These are phyloP conservation scores for Brachynemurus nebulosus DNA, from an alignment of 2,888 invertebrate species.

Conservation along the genomic window DNA sequence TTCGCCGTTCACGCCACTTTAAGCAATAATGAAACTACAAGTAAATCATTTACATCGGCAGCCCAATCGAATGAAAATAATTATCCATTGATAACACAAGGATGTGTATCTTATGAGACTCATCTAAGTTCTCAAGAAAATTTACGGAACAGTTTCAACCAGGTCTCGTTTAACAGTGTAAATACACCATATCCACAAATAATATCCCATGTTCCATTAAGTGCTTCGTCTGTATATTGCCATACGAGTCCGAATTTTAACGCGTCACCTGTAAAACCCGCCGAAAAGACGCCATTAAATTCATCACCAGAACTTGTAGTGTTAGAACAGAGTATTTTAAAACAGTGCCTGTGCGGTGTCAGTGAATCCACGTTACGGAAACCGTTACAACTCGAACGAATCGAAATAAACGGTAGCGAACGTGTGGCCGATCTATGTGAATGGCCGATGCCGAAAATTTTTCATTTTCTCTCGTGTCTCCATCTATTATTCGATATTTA, in stretches of 20 bases:
- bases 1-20: neutral
- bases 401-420: constrained; percentile 33
- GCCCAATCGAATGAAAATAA: neutral
- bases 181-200: no score
- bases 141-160: neutral
- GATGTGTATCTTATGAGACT: no score
- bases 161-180: no score
- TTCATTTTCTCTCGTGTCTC: constrained; percentile 70
- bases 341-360: constrained; percentile 66
- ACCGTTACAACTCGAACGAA: constrained; percentile 51
- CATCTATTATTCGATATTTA: constrained; percentile 75
- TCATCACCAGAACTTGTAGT: constrained; percentile 37
- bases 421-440: constrained; percentile 40
- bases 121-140: no score
- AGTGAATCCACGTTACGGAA: constrained; percentile 54
- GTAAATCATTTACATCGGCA: neutral
- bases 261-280: neutral
- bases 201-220: no score
- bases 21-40: neutral
- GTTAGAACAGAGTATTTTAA: constrained; percentile 52
- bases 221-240: no score
- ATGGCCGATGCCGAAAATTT: constrained; percentile 51
- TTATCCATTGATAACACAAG: no score
- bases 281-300: neutral
- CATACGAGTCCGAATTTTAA: neutral